Base-by-base conservation (phyloP, 2,797 vertebrate genomes). In the Danionella dracula region DNA sequence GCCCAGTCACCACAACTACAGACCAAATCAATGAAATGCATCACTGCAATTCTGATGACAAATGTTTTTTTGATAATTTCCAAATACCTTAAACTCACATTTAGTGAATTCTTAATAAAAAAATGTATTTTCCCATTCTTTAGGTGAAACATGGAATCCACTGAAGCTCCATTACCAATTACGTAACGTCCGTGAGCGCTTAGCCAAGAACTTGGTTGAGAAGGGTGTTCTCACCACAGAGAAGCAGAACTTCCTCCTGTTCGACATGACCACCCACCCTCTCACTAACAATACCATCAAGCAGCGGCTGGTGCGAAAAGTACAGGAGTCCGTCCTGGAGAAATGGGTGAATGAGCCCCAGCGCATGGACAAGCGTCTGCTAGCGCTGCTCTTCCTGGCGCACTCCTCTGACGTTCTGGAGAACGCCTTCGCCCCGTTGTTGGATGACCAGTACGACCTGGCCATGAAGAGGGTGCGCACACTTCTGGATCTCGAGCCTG, bases 201-300 rank as follows among this genome's bases (percentile, higher is more conserved):
- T 97, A 85, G 96, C 96, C 20, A 98, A 99, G 85, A 99, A 97
- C 83, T 85, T 99, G 74, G 96, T 99, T 16, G 94, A 98, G 85
- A 99, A 99, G 81, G 96, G 96, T 0, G 94, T 99, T 66, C 83
- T 99, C 78, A 98, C 94, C n/a, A 99, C 94, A 11, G 95, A 99
- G 89, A 99, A 99, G 86, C 95, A 99, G 84, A 99, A 96, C 90
- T 99, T 99, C 84, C 87, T 99, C 71, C 93, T 98, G 42, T 99
- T 99, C 78, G 95, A 97, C 88, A 99, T 98, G 95, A 99, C 93
- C 44, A 99, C 94, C 0, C 95, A 99, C 80, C 95, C 96, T 1
- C 94, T 98, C 79, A 99, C 91, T 63, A 96, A 99, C 87, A 93
- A 85, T 77, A 90, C 87, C 68, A 93, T 98, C 71, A 97, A 97